Evolutionary conservation across 2,113 vertebrate species (phyloP), one percentile per base, ranked within the genome.

Genomic region (Saccopteryx bilineata): DNA sequence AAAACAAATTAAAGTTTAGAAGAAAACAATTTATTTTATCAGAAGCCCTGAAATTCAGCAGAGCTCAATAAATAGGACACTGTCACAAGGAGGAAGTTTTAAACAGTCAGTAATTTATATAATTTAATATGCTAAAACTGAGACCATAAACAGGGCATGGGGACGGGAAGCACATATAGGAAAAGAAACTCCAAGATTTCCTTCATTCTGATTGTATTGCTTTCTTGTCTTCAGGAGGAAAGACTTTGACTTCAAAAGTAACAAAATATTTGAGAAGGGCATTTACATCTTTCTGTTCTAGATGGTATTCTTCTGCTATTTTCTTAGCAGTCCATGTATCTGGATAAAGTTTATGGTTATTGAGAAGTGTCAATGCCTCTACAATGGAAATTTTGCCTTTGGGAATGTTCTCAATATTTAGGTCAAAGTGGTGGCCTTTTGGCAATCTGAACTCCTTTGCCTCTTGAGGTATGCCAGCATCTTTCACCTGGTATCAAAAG

Each of bases 301-400:
- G 98, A 79, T 95, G 98, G 97, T 99, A 99, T 93, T 99, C 99
- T 95, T 98, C 96, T 28, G 99, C 98, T 84, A 99, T 98, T 98
- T 99, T 99, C 91, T 99, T 98, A 13, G 98, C 96, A 74, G 99
- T 99, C 99, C 99, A 99, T 0, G 87, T 98, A 61, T 99, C 93
- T 72, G 99, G 99, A 78, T 98, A 84, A 46, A 94, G 97, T 96
- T 99, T 99, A 98, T 99, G 98, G 96, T 99, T 99, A 98, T 98
- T 98, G 82, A 99, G 98, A 79, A 99, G 98, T 0, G 97, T 99
- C 96, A 99, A 95, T 60, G 98, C 99, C 94, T 99, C 99, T 13
- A 98, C 96, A 91, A 99, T 81, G 54, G 99, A 99, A 96, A 99
- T 98, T 93, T 98, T 99, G 97, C 99, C 99, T 98, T 98, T 99